These are phyloP conservation scores for Plecturocebus donacophilus DNA, from an alignment of 2,113 vertebrate genomes.

Conservation along the genomic window DNA sequence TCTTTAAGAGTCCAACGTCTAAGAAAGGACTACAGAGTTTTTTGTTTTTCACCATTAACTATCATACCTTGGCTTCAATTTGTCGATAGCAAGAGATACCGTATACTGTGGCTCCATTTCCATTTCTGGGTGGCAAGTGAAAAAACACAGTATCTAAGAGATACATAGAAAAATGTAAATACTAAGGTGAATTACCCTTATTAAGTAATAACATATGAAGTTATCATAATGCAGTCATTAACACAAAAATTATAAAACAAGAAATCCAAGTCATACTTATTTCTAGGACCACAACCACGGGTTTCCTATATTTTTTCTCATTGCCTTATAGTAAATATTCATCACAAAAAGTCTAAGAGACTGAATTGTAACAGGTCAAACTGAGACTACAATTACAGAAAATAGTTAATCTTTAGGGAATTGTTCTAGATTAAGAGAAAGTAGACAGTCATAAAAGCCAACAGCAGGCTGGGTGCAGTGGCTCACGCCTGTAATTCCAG, in stretches of 20 bases:
- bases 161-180: conserved; percentile 56
- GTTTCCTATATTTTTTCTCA: background rate
- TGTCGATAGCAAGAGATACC: conserved; percentile 98
- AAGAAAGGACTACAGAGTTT: background rate
- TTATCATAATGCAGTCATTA: background rate
- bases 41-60: conserved; percentile 4
- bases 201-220: conserved; percentile 20
- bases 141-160: conserved; percentile 95
- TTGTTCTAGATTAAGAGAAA: conserved; percentile 23
- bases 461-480: background rate
- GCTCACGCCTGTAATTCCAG: too few relatives aligned
- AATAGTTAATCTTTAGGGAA: background rate
- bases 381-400: background rate
- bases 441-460: conserved; percentile 6
- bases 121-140: conserved; percentile 93
- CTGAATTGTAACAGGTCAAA: conserved; percentile 11
- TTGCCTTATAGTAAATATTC: background rate
- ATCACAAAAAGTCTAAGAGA: background rate
- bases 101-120: conserved; percentile 92
- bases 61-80: conserved; percentile 96
- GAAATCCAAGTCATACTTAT: background rate
- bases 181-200: background rate
- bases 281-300: background rate
- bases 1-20: background rate
- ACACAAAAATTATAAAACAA: conserved; percentile 5